Conservation (phyloP, 2,797 vertebrate genomes). For the Darevskia mixta region DNA sequence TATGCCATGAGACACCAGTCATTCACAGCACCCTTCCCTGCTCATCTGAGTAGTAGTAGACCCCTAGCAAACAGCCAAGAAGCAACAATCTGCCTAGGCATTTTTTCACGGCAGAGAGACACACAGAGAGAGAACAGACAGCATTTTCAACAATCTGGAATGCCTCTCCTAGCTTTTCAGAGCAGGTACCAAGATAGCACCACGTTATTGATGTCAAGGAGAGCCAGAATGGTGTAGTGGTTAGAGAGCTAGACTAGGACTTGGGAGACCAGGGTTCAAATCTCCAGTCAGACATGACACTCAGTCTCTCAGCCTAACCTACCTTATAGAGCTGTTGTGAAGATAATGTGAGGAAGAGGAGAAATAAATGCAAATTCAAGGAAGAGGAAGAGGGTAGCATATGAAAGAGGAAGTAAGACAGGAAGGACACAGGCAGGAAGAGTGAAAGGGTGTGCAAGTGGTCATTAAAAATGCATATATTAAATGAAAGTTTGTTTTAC, state of each 20-base stretch:
- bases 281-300: too few relatives aligned
- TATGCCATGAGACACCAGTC: neutral
- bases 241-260: too few relatives aligned
- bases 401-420: neutral
- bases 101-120: neutral
- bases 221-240: too few relatives aligned
- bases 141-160: neutral
- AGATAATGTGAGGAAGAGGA: neutral
- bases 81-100: too few relatives aligned
- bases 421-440: neutral
- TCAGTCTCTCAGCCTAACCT: too few relatives aligned
- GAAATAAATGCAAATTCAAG: too few relatives aligned
- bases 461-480: neutral
- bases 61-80: neutral
- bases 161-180: neutral
- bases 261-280: too few relatives aligned
- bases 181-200: neutral
- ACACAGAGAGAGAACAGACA: neutral
- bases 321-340: too few relatives aligned
- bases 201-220: neutral
- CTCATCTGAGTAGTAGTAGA: neutral
- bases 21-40: neutral
- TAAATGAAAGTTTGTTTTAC: neutral
- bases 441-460: slow-evolving; percentile 31
- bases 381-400: too few relatives aligned